phyloP scores from a whole-genome alignment of 2,113 vertebrate genomes.

The Apus apus region DNA sequence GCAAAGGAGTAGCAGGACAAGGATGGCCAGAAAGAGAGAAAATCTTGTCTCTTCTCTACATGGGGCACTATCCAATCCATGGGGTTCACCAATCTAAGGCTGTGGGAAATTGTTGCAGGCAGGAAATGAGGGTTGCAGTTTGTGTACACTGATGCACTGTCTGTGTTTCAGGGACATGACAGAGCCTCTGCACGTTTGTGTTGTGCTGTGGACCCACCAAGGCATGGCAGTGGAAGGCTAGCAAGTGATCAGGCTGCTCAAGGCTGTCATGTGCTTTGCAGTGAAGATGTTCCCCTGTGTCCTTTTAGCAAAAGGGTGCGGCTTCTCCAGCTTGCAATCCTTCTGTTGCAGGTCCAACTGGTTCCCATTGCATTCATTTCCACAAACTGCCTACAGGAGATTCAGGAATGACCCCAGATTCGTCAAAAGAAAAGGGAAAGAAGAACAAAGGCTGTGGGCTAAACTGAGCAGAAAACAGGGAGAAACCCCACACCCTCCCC shows the following conservation, averaged over 20 bases:
- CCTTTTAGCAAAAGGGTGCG: neutral
- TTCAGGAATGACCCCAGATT: neutral
- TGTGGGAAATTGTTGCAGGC: neutral
- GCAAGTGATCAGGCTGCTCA: neutral
- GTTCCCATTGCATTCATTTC: neutral
- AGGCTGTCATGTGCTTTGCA: neutral
- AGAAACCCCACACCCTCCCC: neutral
- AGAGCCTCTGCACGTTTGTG: neutral
- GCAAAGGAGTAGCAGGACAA: neutral
- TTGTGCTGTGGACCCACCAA: neutral
- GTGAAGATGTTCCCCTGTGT: neutral
- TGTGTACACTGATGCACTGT: neutral
- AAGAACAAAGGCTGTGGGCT: too few relatives aligned
- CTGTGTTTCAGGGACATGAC: too few relatives aligned
- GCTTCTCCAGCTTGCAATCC: neutral
- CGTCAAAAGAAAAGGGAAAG: neutral
- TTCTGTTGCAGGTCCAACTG: neutral
- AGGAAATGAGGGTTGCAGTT: accelerated
- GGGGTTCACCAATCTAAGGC: neutral
- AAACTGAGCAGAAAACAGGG: too few relatives aligned
- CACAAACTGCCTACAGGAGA: neutral
- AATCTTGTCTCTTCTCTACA: neutral
- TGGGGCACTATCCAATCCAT: too few relatives aligned
- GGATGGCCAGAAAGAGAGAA: neutral
- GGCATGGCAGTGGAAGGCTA: accelerated